Percentiles rank a stretch among this genome's conserved stretches.
These are phyloP conservation scores for Lymantria dispar DNA, from an alignment of 2,888 invertebrate genomes.

Conservation along the genomic window DNA sequence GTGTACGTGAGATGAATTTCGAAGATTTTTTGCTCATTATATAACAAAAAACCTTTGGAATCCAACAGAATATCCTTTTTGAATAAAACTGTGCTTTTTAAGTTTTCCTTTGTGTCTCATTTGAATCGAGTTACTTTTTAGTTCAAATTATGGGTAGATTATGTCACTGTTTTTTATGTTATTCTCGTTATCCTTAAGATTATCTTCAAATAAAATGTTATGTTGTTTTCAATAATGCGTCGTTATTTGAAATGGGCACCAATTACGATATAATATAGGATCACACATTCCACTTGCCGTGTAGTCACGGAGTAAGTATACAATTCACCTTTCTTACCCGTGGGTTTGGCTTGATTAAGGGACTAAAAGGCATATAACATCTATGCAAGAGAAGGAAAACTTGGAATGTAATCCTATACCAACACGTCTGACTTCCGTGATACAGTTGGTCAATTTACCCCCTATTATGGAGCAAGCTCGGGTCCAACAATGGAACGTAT, in stretches of 20 bases:
- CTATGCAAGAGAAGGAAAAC: too few relatives aligned
- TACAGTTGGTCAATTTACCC: too few relatives aligned
- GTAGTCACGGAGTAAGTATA: too few relatives aligned
- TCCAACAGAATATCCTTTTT: slow-evolving; percentile 20
- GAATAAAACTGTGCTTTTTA: slow-evolving; percentile 25
- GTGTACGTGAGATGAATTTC: slow-evolving; percentile 30
- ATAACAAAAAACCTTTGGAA: slow-evolving; percentile 20
- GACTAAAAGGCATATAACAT: too few relatives aligned
- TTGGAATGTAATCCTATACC: too few relatives aligned
- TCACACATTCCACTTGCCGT: too few relatives aligned
- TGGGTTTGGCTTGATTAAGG: too few relatives aligned
- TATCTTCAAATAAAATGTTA: neutral
- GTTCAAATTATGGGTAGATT: slow-evolving; percentile 7
- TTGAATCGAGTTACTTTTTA: slow-evolving; percentile 14
- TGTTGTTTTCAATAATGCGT: neutral
- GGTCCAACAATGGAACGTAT: too few relatives aligned
- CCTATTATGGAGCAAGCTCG: too few relatives aligned
- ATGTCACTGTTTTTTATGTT: slow-evolving; percentile 6
- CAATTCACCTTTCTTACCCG: too few relatives aligned
- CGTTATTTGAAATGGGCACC: neutral
- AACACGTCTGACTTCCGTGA: too few relatives aligned
- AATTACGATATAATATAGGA: too few relatives aligned
- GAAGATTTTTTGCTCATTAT: slow-evolving; percentile 23
- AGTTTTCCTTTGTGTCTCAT: slow-evolving; percentile 13
- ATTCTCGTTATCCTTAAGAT: neutral